phyloP scores from a whole-genome alignment of 37 sponge, comb jelly and placozoan genomes.

The Crambe crambe region DNA sequence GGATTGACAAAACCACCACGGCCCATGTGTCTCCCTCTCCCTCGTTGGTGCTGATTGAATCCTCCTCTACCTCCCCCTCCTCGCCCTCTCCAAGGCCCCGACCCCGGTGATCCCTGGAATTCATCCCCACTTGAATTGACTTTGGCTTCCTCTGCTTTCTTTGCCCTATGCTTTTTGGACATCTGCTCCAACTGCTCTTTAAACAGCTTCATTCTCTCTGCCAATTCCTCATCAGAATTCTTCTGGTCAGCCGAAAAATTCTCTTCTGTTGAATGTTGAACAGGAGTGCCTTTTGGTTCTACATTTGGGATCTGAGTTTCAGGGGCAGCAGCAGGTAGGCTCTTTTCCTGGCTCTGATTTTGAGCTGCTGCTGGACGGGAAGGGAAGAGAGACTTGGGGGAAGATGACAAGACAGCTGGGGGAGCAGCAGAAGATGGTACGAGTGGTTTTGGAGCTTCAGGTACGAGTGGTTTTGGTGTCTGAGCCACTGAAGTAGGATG shows the following conservation, averaged over 20 bases:
- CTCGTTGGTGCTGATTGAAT: background rate
- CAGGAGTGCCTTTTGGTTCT: background rate
- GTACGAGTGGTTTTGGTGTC: background rate
- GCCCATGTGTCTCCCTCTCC: background rate
- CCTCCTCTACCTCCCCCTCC: background rate
- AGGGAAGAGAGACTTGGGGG: too few relatives aligned
- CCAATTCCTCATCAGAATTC: background rate
- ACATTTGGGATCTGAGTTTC: too few relatives aligned
- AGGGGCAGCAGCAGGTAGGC: too few relatives aligned
- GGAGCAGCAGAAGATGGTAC: background rate
- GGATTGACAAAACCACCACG: background rate
- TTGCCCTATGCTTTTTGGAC: background rate
- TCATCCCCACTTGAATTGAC: background rate
- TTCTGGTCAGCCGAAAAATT: background rate
- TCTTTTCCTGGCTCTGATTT: too few relatives aligned
- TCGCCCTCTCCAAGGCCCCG: background rate
- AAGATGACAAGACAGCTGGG: background rate
- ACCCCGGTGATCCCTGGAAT: background rate
- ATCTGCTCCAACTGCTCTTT: background rate
- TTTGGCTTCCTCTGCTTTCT: background rate
- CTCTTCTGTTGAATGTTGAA: background rate
- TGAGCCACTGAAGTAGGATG: background rate
- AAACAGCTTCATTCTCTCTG: constrained; percentile 7
- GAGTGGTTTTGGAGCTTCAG: background rate
- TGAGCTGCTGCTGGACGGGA: too few relatives aligned